phyloP scores from a whole-genome alignment of 2,797 vertebrate genomes.

The Leptatherina wallacei region DNA sequence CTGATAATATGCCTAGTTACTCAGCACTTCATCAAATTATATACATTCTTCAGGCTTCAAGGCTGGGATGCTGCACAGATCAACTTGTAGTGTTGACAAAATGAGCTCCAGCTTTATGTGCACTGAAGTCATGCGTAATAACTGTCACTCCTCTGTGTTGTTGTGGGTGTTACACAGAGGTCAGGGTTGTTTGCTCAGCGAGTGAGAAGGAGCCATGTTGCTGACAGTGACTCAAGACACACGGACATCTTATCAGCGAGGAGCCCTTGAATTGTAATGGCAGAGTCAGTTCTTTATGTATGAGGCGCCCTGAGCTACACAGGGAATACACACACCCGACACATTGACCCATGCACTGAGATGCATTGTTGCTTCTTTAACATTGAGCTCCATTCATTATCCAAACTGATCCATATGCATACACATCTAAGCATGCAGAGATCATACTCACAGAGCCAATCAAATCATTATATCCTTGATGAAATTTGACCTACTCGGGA shows the following conservation, averaged over 20 bases:
- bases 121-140: conserved; percentile 52
- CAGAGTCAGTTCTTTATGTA: conserved; percentile 27
- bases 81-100: conserved; percentile 15
- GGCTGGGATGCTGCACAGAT: neutral
- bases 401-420: neutral
- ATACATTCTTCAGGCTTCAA: neutral
- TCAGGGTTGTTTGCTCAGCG: conserved; percentile 74
- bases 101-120: conserved; percentile 31
- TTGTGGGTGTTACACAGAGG: conserved; percentile 64
- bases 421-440: neutral
- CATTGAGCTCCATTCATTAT: conserved; percentile 1
- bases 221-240: conserved; percentile 67
- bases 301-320: conserved; percentile 8
- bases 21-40: neutral
- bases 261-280: conserved; percentile 54
- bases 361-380: conserved; percentile 2
- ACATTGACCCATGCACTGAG: neutral
- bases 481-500: conserved; percentile 34
- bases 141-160: conserved; percentile 53
- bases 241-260: conserved; percentile 64
- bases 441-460: neutral
- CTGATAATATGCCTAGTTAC: neutral
- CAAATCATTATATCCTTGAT: conserved; percentile 19
- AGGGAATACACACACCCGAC: neutral
- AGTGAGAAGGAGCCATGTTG: conserved; percentile 64